Base-by-base conservation (phyloP, 2,113 vertebrate species). In the Strigops habroptila region DNA sequence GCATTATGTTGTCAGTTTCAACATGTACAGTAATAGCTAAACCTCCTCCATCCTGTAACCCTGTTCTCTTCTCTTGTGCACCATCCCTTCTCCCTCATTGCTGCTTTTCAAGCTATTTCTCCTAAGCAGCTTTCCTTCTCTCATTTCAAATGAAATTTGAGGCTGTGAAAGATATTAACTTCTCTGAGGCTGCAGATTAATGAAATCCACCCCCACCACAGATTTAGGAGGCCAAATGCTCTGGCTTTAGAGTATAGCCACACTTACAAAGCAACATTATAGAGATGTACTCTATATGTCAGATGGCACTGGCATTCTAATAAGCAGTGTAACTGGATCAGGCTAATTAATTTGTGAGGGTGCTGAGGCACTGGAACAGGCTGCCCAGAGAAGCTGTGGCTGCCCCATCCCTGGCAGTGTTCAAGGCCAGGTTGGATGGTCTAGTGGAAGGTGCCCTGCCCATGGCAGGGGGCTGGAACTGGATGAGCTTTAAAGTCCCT, bases 1-100 rank as follows among this genome's bases (percentile, higher is more conserved):
- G 9, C 33, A 91, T 96, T 91, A 82, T 76, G 48, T 30, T 95
- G 88, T 95, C 82, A 80, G 43, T 64, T 94, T 91, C 67, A 90
- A 83, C 92, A 64, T 64, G 62, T 83, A 70, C 71, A 81, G 60
- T 64, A 91, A 79, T 86, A 74, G 18, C 44, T 76, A 75, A 86
- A 91, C 30, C 9, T 62, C 57, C 35, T 78, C 74, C 37, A 53
- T 67, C 67, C 30, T 17, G 3, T 76, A 82, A 86, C 44, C n/a
- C 41, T 76, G 14, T 37, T 84, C 39, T 65, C 79, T 44, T 71
- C 67, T 86, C 39, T 28, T 46, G 31, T 63, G 21, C 51, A 18
- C 48, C 52, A 81, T 25, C 52, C 33, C 35, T 86, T 93, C 68
- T 67, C 55, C 39, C 24, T 57, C 48, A 37, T 25, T 55, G 33